Evolutionary conservation across 2,797 vertebrate species (phyloP).

Genomic region (Eremophila alpestris): DNA sequence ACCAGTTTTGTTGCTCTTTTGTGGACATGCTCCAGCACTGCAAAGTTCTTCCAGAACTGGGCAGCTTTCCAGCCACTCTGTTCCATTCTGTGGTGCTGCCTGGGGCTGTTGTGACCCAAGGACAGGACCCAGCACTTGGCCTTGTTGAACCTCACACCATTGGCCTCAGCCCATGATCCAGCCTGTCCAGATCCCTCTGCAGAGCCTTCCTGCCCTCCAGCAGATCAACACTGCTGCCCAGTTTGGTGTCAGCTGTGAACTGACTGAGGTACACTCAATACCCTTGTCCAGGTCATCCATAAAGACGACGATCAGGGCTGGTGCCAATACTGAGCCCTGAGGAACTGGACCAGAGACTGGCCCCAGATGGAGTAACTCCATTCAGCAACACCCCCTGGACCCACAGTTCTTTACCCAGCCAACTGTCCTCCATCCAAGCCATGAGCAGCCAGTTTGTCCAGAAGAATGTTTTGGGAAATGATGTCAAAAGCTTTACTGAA

Average conservation of each 20-base stretch:
- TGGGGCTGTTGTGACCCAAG: background rate
- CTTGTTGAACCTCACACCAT: background rate
- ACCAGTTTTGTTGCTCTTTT: background rate
- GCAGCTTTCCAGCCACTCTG: background rate
- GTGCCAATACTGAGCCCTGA: background rate
- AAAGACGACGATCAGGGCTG: background rate
- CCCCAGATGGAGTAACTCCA: background rate
- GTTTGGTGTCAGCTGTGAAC: fast-evolving
- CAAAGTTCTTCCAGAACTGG: background rate
- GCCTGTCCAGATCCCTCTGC: background rate
- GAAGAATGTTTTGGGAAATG: background rate
- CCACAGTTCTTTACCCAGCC: background rate
- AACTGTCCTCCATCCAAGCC: background rate
- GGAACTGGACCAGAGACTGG: background rate
- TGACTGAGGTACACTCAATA: background rate
- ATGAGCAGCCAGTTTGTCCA: background rate
- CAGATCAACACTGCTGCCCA: background rate
- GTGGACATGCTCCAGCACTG: background rate
- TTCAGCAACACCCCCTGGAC: no score
- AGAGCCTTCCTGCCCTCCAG: background rate
- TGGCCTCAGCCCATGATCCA: fast-evolving
- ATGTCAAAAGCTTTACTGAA: background rate
- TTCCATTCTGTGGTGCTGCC: fast-evolving
- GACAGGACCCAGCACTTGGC: fast-evolving
- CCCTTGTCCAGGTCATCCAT: background rate